Percentiles rank a stretch among this genome's conserved stretches.
phyloP scores from a whole-genome alignment of 2,113 vertebrate genomes.

The Piaya cayana region DNA sequence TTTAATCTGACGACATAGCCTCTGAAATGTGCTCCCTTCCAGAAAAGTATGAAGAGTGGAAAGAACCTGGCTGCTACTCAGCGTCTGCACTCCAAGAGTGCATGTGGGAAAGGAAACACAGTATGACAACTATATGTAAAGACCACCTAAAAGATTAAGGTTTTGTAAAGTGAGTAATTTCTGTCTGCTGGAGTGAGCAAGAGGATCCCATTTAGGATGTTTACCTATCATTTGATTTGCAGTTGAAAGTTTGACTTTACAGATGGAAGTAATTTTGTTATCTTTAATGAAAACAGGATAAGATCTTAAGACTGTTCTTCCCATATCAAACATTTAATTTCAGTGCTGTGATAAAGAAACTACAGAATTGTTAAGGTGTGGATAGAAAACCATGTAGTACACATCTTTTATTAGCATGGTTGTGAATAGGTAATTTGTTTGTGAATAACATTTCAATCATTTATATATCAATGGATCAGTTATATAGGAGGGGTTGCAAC shows the following conservation, averaged over 20 bases:
- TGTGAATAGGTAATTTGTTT: neutral
- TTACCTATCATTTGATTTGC: neutral
- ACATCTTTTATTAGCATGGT: neutral
- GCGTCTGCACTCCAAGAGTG: neutral
- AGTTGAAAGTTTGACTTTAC: neutral
- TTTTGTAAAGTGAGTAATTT: neutral
- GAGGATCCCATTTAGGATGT: neutral
- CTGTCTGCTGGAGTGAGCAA: neutral
- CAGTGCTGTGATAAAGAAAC: neutral
- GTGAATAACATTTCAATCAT: neutral
- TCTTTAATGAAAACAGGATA: neutral
- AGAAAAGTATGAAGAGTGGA: neutral
- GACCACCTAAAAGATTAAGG: neutral
- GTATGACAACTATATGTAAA: neutral
- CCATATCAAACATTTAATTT: neutral
- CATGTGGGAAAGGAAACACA: neutral
- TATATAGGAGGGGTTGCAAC: neutral
- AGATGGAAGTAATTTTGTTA: neutral
- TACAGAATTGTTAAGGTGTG: neutral
- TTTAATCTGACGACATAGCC: neutral
- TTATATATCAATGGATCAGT: neutral
- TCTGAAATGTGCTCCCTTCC: neutral
- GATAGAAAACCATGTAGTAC: neutral
- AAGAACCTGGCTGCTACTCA: neutral
- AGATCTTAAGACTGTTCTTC: neutral